Conservation (phyloP, 2,888 invertebrate species). For the Lepidochrysops patricia region DNA sequence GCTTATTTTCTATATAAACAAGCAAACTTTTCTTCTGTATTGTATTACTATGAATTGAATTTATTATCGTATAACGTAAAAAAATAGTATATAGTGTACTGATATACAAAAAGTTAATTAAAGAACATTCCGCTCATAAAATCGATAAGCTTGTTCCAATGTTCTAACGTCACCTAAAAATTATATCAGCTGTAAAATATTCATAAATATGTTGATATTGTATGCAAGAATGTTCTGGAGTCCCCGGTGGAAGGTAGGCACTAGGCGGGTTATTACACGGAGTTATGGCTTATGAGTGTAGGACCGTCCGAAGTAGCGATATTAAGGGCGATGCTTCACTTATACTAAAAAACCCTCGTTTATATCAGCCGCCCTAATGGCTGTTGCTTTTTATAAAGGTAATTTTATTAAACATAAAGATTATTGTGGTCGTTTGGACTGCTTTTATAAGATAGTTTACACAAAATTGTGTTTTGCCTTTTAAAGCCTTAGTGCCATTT, state of each 20-base stretch:
- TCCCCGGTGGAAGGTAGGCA: slow-evolving; percentile 8
- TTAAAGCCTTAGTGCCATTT: no score
- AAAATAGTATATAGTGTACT: not conserved
- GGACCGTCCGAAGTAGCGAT: slow-evolving; percentile 9
- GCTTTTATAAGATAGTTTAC: not conserved
- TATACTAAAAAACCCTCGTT: slow-evolving; percentile 12
- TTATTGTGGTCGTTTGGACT: slow-evolving; percentile 7
- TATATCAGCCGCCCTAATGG: slow-evolving; percentile 10
- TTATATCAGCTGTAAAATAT: slow-evolving; percentile 11
- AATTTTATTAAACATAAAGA: not conserved
- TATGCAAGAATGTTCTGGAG: slow-evolving; percentile 5
- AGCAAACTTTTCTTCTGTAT: no score
- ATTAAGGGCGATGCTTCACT: slow-evolving; percentile 13
- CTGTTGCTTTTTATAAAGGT: slow-evolving; percentile 12
- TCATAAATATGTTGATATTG: slow-evolving; percentile 6
- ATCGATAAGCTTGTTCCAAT: not conserved
- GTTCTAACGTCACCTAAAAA: slow-evolving; percentile 1
- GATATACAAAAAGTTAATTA: not conserved
- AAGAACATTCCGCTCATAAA: not conserved
- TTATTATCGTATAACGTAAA: no score
- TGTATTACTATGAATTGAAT: no score
- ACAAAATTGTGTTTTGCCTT: not conserved
- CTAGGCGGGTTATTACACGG: slow-evolving; percentile 7
- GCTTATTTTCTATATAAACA: no score
- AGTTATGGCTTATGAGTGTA: slow-evolving; percentile 12